phyloP scores from a whole-genome alignment of 2,797 vertebrate genomes.

The Cuculus canorus region DNA sequence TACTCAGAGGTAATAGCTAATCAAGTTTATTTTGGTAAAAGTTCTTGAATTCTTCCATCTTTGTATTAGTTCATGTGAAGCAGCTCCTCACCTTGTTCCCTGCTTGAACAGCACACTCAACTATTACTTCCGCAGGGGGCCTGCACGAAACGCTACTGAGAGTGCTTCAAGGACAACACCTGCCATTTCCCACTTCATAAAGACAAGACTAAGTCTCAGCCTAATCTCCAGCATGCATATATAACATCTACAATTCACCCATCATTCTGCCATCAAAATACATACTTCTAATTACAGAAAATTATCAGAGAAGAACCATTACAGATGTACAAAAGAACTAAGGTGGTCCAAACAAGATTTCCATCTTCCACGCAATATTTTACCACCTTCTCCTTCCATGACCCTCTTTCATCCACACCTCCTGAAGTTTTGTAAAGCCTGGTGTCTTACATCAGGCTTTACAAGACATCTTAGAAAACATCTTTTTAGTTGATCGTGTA shows the following conservation, averaged over 20 bases:
- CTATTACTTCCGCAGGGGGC: neutral
- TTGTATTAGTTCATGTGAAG: neutral
- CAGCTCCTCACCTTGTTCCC: neutral
- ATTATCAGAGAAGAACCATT: neutral
- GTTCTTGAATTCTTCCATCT: neutral
- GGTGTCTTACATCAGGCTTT: neutral
- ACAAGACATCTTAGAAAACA: neutral
- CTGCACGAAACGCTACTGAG: fast-evolving
- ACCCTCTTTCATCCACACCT: neutral
- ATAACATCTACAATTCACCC: neutral
- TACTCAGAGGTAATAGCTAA: neutral
- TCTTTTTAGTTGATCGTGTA: neutral
- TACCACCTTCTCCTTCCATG: neutral
- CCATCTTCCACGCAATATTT: neutral
- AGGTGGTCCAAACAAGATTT: neutral
- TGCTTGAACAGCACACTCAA: neutral
- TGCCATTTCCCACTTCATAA: neutral
- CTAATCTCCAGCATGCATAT: neutral
- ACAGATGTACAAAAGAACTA: neutral
- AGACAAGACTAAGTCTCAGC: neutral
- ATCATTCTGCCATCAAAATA: neutral
- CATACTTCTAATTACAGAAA: neutral
- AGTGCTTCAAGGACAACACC: neutral
- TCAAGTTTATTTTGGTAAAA: neutral
- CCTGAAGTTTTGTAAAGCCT: neutral